Evolutionary conservation across 1,140 invertebrate species (phyloP).

Genomic region (Laodelphax striatellus): DNA sequence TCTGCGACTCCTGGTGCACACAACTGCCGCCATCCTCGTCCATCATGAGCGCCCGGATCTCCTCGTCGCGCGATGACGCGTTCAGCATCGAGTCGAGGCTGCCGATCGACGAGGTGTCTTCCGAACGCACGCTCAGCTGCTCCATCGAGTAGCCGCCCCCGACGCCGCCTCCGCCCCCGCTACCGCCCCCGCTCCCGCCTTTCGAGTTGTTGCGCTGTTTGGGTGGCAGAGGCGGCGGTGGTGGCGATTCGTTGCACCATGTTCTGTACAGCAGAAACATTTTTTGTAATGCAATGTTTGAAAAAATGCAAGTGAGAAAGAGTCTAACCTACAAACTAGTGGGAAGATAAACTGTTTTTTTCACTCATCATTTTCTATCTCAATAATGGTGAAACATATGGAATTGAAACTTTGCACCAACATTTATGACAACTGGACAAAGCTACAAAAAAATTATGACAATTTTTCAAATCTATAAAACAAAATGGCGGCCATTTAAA

Average conservation of each 20-base stretch:
- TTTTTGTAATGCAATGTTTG: no score
- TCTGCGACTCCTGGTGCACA: slow-evolving; percentile 18
- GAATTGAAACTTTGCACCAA: no score
- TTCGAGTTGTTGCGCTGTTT: slow-evolving; percentile 46
- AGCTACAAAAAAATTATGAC: no score
- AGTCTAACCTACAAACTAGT: not conserved
- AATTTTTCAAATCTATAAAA: no score
- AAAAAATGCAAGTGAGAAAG: not conserved
- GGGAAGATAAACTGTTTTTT: no score
- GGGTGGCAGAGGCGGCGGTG: slow-evolving; percentile 65
- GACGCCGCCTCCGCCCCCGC: slow-evolving; percentile 20
- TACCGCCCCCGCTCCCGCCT: slow-evolving; percentile 20
- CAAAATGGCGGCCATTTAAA: no score
- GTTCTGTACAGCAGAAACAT: slow-evolving; percentile 11
- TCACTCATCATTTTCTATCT: no score
- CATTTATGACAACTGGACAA: no score
- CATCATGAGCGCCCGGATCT: slow-evolving; percentile 49
- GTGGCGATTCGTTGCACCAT: slow-evolving; percentile 38
- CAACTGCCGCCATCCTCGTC: slow-evolving; percentile 31
- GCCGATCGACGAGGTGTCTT: slow-evolving; percentile 57
- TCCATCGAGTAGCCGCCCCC: slow-evolving; percentile 16
- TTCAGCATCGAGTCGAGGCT: slow-evolving; percentile 75
- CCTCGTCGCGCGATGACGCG: slow-evolving; percentile 65
- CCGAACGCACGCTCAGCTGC: slow-evolving; percentile 43
- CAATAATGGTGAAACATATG: no score